Evolutionary conservation across 2,888 invertebrate genomes (phyloP).

Genomic region (Steromphala cineraria): DNA sequence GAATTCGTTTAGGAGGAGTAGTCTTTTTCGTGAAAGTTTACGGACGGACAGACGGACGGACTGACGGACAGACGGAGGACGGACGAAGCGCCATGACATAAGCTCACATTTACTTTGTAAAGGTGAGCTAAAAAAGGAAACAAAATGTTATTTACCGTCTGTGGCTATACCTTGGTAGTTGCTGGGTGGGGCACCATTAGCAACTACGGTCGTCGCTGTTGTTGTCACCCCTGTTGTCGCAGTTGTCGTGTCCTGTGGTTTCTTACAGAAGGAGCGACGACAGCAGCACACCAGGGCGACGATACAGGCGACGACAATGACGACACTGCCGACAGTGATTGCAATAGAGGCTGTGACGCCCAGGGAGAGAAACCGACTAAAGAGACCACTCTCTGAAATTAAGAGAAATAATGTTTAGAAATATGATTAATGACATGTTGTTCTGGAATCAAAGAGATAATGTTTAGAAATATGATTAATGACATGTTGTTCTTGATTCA

Average conservation of each 20-base stretch:
- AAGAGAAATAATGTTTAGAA: neutral
- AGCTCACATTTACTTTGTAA: no score
- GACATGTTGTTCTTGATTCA: no score
- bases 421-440: no score
- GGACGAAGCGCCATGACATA: no score
- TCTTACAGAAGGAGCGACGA: constrained; percentile 62
- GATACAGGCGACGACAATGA: constrained; percentile 68
- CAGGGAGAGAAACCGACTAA: constrained; percentile 59
- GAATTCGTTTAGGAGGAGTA: no score
- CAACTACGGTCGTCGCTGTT: constrained; percentile 48
- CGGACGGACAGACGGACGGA: no score
- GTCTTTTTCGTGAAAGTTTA: no score
- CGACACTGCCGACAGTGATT: constrained; percentile 71
- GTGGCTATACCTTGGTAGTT: constrained; percentile 22
- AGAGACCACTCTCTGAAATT: constrained; percentile 19
- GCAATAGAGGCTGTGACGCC: constrained; percentile 73
- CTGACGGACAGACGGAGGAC: no score
- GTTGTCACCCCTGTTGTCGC: constrained; percentile 40
- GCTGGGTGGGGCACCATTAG: constrained; percentile 45
- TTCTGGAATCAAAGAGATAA: no score
- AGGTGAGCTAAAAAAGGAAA: no score
- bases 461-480: no score
- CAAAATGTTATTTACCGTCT: constrained; percentile 7
- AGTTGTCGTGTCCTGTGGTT: constrained; percentile 43
- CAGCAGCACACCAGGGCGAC: constrained; percentile 71